phyloP scores from a whole-genome alignment of 2,888 invertebrate species.

The Catocala fraxini region DNA sequence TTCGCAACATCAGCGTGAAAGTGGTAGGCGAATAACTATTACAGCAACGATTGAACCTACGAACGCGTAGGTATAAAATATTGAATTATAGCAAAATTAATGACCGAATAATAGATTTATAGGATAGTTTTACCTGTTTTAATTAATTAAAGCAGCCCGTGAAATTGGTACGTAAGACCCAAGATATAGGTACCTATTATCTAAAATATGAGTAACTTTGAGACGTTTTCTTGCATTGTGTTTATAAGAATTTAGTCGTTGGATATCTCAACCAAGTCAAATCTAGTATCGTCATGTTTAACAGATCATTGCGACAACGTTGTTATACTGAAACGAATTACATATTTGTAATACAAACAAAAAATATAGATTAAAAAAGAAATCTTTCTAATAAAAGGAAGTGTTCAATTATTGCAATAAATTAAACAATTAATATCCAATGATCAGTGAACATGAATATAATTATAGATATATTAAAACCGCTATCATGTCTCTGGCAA shows the following conservation, averaged over 20 bases:
- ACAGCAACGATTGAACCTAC: slow-evolving; percentile 28
- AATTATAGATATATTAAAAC: slow-evolving; percentile 50
- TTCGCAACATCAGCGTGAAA: slow-evolving; percentile 46
- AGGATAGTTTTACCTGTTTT: slow-evolving; percentile 11
- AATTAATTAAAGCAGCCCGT: slow-evolving; percentile 22
- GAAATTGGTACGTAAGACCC: neutral
- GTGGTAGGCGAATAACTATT: slow-evolving; percentile 44
- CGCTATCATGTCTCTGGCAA: slow-evolving; percentile 41
- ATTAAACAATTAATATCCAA: slow-evolving; percentile 37
- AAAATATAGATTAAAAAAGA: too few relatives aligned
- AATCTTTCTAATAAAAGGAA: neutral
- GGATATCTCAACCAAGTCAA: too few relatives aligned
- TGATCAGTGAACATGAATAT: slow-evolving; percentile 40
- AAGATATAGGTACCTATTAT: too few relatives aligned
- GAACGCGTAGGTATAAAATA: slow-evolving; percentile 28
- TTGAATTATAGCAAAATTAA: slow-evolving; percentile 36
- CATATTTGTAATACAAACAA: too few relatives aligned
- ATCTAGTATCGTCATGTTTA: too few relatives aligned
- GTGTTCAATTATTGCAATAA: slow-evolving; percentile 20
- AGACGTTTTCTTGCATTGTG: too few relatives aligned
- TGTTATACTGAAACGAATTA: too few relatives aligned
- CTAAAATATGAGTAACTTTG: too few relatives aligned
- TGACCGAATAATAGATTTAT: slow-evolving; percentile 34
- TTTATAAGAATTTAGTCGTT: too few relatives aligned
- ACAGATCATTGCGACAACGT: too few relatives aligned